Evolutionary conservation across 2,797 vertebrate genomes (phyloP).

Genomic region (Acipenser oxyrinchus): DNA sequence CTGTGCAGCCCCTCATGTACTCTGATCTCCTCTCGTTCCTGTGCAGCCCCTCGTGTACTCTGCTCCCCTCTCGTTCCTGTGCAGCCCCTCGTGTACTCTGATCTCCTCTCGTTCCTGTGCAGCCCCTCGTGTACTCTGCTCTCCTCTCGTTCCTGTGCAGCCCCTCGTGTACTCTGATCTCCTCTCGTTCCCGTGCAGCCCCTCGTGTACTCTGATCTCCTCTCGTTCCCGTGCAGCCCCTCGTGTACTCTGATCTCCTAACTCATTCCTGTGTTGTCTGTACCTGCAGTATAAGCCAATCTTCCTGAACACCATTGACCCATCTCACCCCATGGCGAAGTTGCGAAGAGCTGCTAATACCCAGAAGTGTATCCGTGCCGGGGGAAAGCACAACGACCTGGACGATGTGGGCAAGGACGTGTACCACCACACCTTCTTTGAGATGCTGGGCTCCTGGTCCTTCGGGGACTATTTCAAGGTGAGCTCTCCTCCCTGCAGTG

Average conservation of each 20-base stretch:
- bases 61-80: no score
- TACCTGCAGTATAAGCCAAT: slow-evolving; percentile 87
- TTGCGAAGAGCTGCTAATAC: slow-evolving; percentile 88
- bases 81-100: background rate
- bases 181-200: background rate
- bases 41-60: no score
- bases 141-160: background rate
- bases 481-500: background rate
- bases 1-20: no score
- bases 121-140: background rate
- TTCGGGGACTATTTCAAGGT: slow-evolving; percentile 99
- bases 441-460: slow-evolving; percentile 98
- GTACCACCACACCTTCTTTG: slow-evolving; percentile 97
- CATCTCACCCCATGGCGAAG: slow-evolving; percentile 87
- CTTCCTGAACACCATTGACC: slow-evolving; percentile 95
- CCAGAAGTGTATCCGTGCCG: slow-evolving; percentile 95
- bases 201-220: background rate
- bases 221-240: background rate
- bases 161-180: background rate
- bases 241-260: slow-evolving; percentile 1
- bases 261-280: slow-evolving; percentile 1
- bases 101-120: background rate
- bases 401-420: slow-evolving; percentile 97
- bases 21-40: no score
- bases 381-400: slow-evolving; percentile 95